These are phyloP conservation scores for Dromaius novaehollandiae DNA, from an alignment of 2,113 vertebrate genomes.

Conservation along the genomic window DNA sequence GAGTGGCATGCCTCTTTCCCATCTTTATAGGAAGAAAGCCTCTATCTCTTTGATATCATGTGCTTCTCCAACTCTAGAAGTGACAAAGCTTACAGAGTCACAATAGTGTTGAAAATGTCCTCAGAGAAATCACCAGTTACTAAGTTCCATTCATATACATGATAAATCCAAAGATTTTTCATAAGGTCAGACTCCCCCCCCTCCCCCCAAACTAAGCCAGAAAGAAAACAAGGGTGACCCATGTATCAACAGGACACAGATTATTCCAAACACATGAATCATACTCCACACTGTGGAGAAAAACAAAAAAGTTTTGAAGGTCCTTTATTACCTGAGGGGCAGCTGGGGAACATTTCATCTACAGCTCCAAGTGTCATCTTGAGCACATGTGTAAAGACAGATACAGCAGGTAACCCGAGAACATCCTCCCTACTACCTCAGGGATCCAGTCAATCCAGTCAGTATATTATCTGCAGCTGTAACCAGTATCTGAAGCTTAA, in stretches of 20 bases:
- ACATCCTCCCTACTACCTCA: neutral
- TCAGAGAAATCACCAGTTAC: too few species aligned
- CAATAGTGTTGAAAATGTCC: too few species aligned
- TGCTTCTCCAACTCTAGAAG: too few species aligned
- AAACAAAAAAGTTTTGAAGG: neutral
- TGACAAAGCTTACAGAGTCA: too few species aligned
- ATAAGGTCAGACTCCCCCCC: too few species aligned
- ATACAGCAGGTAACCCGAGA: neutral
- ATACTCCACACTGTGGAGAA: neutral
- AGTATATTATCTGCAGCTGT: neutral
- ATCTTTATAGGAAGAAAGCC: neutral
- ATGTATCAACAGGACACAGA: too few species aligned
- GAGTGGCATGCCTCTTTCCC: neutral
- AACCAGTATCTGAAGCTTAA: neutral
- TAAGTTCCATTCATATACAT: too few species aligned
- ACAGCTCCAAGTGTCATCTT: neutral
- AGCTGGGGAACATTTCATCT: neutral
- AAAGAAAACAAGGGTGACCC: too few species aligned
- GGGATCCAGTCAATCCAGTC: neutral
- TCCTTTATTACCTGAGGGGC: neutral
- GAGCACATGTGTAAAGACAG: rapidly evolving
- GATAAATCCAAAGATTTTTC: too few species aligned
- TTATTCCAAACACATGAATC: too few species aligned
- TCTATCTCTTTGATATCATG: neutral
- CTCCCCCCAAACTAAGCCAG: too few species aligned